Evolutionary conservation across 2,797 vertebrate genomes (phyloP), one percentile per base, ranked within the genome.

Genomic region (Phrynocephalus forsythii): DNA sequence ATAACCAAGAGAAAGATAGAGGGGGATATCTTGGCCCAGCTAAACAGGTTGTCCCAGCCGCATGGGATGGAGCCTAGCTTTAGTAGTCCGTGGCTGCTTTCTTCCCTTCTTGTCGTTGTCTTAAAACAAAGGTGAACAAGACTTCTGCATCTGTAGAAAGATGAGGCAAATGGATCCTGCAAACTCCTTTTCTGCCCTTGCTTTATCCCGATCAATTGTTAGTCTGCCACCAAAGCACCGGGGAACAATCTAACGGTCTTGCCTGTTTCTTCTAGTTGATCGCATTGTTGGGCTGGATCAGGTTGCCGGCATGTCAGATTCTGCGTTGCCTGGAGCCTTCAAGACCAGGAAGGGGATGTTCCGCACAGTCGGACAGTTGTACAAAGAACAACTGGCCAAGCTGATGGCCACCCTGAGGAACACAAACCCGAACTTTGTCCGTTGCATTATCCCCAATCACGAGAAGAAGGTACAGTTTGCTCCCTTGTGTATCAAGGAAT

Each of bases 261-360:
- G 68, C 86, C 2, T 94, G 52, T 33, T 92, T 73, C 95, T 85
- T 86, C 44, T 96, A 99, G 99, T 99, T 94, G 99, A 99, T 92
- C 98, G 98, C 83, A 99, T 99, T 66, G 98, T 99, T 56, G 99
- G 98, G 75, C 95, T 99, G 96, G 99, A 99, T 95, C 99, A 99
- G 93, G 99, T 99, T 89, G 98, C 98, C 0, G 98, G 98, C 78
- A 99, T 99, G 98, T 97, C 98, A 0, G 98, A 99, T 86, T 96
- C 97, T 1, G 96, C 97, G 0, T 93, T 99, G 95, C 98, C 98
- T 0, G 98, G 98, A 1, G 98, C 98, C 83, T 99, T 99, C 84
- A 99, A 99, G 97, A 99, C 99, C 0, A 97, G 99, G 71, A 99
- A 99, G 92, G 99, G 99, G 91, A 99, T 99, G 99, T 99, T 99